Evolutionary conservation across 1,140 invertebrate genomes (phyloP).

Genomic region (Drosophila lini): DNA sequence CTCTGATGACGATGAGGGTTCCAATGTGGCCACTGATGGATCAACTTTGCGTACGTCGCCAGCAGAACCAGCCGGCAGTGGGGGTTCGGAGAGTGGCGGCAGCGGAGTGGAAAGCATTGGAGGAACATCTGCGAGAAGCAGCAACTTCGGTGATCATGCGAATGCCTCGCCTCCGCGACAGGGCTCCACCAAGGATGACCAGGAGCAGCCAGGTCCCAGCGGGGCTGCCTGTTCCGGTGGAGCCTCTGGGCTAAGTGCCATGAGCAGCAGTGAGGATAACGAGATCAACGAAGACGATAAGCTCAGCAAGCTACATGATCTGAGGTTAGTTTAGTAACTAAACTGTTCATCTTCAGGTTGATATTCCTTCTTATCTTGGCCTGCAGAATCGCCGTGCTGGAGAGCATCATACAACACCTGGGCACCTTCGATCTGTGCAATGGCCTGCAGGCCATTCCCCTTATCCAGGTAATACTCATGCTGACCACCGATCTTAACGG

Average conservation of each 20-base stretch:
- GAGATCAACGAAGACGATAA: conserved; percentile 85
- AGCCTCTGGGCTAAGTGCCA: conserved; percentile 54
- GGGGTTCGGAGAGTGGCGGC: conserved; percentile 93
- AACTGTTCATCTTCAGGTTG: too few relatives aligned
- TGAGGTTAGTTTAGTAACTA: conserved; percentile 84
- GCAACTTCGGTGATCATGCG: conserved; percentile 90
- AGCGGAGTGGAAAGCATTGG: conserved; percentile 96
- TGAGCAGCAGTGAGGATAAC: conserved; percentile 81
- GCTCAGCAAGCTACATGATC: conserved; percentile 86
- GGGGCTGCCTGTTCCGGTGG: conserved; percentile 44
- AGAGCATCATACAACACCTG: conserved; percentile 79
- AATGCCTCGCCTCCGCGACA: conserved; percentile 78
- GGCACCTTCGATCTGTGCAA: conserved; percentile 83
- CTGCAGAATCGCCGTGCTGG: conserved; percentile 72
- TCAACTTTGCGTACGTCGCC: conserved; percentile 95
- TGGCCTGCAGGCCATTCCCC: conserved; percentile 94
- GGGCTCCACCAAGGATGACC: conserved; percentile 53
- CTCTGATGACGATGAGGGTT: conserved; percentile 95
- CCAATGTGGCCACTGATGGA: conserved; percentile 96
- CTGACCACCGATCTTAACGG: conserved; percentile 95
- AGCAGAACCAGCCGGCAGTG: conserved; percentile 89
- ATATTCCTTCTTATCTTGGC: not conserved
- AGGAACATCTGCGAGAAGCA: conserved; percentile 95
- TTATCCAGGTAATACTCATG: conserved; percentile 95
- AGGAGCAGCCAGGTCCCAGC: conserved; percentile 67